phyloP scores from a whole-genome alignment of 2,113 vertebrate species.

The Callipepla californica region DNA sequence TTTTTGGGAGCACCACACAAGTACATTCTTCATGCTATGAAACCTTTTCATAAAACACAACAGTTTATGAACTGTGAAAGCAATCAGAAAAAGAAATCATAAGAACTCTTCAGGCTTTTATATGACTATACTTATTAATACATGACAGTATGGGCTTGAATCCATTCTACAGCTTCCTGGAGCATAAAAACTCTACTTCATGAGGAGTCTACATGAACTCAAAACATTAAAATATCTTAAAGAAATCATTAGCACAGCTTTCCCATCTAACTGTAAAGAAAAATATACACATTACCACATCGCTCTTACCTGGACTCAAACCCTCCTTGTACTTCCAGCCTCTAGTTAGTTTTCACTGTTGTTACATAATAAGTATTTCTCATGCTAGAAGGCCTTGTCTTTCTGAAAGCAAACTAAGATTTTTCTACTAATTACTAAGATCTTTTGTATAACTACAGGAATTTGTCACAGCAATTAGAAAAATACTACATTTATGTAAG shows the following conservation, averaged over 20 bases:
- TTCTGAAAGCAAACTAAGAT: not conserved
- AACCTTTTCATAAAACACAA: not conserved
- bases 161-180: not conserved
- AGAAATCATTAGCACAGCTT: not conserved
- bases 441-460: not conserved
- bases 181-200: not conserved
- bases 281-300: not conserved
- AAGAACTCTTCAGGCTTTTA: not conserved
- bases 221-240: not conserved
- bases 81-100: not conserved
- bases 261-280: not conserved
- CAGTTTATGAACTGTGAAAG: not conserved
- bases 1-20: not conserved
- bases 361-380: not conserved
- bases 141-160: accelerated
- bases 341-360: not conserved
- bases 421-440: not conserved
- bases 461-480: not conserved
- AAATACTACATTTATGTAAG: accelerated
- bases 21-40: not conserved
- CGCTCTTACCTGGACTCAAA: not conserved
- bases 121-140: not conserved
- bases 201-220: not conserved
- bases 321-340: not conserved
- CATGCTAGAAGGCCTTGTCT: not conserved